Base-by-base conservation (phyloP, 2,113 vertebrate species). In the Vidua chalybeata region DNA sequence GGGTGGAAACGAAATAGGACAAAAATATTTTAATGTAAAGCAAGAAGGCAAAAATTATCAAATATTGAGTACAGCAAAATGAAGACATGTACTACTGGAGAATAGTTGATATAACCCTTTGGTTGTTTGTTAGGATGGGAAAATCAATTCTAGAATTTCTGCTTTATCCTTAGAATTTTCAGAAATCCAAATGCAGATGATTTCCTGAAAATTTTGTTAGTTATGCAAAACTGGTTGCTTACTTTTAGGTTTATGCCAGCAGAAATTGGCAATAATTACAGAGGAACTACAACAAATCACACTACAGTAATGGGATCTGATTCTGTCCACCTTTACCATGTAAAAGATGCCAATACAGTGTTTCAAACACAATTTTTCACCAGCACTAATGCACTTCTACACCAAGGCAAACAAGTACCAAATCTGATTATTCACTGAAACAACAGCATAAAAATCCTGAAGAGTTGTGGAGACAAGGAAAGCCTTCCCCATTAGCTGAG, bases 261-360 rank as follows among this genome's bases (percentile, higher is more conserved):
- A 87, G 27, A 73, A 73, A 83, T 0, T 15, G 6, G 28, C 10
- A 74, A 0, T 26, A 58, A 39, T 20, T 55, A 9, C 7, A 49
- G 21, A 77, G 39, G 66, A 46, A 10, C 6, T 48, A 14, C 39
- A 87, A 17, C 23, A 88, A 61, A 71, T 5, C 46, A 35, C 2
- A 2, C 28, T 13, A 7, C 45, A 56, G 0, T 5, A 37, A 10
- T 27, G 51, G 1, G 11, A 69, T 26, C 74, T 1, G 0, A 19
- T 73, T 64, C 41, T 23, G 26, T 19, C 46, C 7, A 1, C 26
- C 9, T 48, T 69, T 15, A 58, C 10, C 6, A 6, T 0, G 0
- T 6, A 9, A 17, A 27, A 2, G 1, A 26, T 26, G 14, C 10
- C 8, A 17, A 56, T 37, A 26, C 3, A 4, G 16, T 15, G 16